phyloP scores from a whole-genome alignment of 2,888 invertebrate species.

The Cryptocephalus moraei region DNA sequence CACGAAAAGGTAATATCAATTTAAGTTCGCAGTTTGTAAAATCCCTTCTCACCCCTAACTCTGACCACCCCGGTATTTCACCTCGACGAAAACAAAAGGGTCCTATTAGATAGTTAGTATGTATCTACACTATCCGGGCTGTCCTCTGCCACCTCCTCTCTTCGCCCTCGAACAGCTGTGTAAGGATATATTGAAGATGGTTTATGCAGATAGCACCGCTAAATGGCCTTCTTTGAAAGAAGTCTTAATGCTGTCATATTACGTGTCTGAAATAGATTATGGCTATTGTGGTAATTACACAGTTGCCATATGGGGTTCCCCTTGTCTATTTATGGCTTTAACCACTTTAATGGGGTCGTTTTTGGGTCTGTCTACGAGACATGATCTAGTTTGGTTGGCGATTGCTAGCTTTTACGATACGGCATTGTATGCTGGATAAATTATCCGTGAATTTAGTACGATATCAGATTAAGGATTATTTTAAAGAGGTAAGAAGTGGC shows the following conservation, averaged over 20 bases:
- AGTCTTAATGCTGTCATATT: constrained; percentile 40
- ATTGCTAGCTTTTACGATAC: no score
- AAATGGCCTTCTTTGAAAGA: constrained; percentile 36
- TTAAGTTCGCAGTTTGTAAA: background rate
- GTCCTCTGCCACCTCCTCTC: constrained; percentile 17
- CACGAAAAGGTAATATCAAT: background rate
- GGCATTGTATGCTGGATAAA: no score
- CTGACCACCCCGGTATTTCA: background rate
- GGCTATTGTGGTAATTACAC: constrained; percentile 38
- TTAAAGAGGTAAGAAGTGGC: no score
- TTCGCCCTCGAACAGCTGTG: constrained; percentile 34
- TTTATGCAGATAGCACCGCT: constrained; percentile 35
- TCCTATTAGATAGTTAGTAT: constrained; percentile 37
- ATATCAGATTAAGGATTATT: no score
- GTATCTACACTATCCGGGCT: constrained; percentile 16
- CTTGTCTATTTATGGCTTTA: constrained; percentile 2
- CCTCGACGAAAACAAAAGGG: constrained; percentile 27
- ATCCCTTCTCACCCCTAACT: background rate
- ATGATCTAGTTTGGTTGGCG: no score
- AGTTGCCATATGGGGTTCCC: constrained; percentile 34
- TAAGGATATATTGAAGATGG: constrained; percentile 33
- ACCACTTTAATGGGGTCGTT: no score
- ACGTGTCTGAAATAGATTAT: constrained; percentile 41
- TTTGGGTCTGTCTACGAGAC: no score
- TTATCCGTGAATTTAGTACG: no score